A percentile compares a stretch with the other conserved stretches of the same genome.
Conservation (phyloP, 2,888 invertebrate genomes). For the Axea sp. region DNA sequence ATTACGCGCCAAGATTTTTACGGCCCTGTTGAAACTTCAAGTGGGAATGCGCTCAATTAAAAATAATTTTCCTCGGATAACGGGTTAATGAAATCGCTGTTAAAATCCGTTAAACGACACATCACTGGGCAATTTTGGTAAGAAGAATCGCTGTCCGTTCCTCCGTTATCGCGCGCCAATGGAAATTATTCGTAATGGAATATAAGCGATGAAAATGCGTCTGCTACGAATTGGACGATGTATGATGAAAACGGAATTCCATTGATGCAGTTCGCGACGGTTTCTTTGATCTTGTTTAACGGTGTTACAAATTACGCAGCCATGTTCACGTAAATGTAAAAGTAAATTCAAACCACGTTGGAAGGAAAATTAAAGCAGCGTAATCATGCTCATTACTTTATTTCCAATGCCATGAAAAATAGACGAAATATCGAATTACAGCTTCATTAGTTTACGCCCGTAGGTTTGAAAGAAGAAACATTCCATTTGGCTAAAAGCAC, state of each 20-base stretch:
- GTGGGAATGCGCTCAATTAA: slow-evolving; percentile 21
- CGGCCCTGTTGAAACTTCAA: slow-evolving; percentile 12
- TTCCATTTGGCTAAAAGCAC: slow-evolving; percentile 53
- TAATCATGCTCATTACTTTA: not conserved
- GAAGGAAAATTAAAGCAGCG: slow-evolving; percentile 7
- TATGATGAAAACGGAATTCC: slow-evolving; percentile 7
- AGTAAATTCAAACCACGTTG: slow-evolving; percentile 4
- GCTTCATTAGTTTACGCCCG: slow-evolving; percentile 34
- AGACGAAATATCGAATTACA: slow-evolving; percentile 18
- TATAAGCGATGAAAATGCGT: slow-evolving; percentile 12
- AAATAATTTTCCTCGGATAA: slow-evolving; percentile 26
- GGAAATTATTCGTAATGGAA: not conserved
- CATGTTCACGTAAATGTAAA: not conserved
- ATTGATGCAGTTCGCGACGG: slow-evolving; percentile 26
- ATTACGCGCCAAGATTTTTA: slow-evolving; percentile 37
- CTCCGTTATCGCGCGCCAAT: not conserved
- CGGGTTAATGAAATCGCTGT: slow-evolving; percentile 12
- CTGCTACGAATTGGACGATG: slow-evolving; percentile 15
- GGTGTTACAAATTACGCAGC: slow-evolving; percentile 20
- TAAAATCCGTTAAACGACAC: slow-evolving; percentile 5
- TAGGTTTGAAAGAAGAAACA: slow-evolving; percentile 1
- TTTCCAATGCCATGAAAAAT: slow-evolving; percentile 3
- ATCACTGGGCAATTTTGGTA: not conserved
- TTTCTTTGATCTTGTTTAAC: slow-evolving; percentile 44
- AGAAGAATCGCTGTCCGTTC: not conserved